Base-by-base conservation (phyloP, 1,140 invertebrate genomes). In the Neoseiulus cucumeris region DNA sequence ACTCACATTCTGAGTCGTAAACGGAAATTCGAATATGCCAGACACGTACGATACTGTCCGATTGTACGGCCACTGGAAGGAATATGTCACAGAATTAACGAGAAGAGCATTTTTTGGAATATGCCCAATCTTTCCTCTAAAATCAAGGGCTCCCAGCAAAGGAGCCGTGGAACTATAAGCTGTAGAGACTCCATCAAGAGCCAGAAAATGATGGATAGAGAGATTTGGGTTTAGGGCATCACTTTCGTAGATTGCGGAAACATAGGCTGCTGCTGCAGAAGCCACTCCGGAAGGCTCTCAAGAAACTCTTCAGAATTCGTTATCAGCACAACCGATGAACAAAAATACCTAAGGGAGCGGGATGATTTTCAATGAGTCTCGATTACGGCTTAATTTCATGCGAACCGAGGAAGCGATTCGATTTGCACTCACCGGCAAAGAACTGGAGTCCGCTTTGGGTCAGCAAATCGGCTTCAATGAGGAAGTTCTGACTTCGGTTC, bases 361-460 rank as follows among this genome's bases (percentile, higher is more conserved):
- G 33, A 39, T 6, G 33, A 6, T 39, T 39, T 39, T 9, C 4
- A 39, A 6, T 39, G 33, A 39, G 9, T 39, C 9, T 9, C 9
- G 33, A 39, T 39, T 9, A 39, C 9, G 33, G 4, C 33, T 39
- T 9, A 39, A 39, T 39, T 39, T 39, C 33, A 6, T 9, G 33
- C 33, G 33, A 39, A 9, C n/a, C n/a, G n/a, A n/a, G n/a, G n/a
- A n/a, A n/a, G 14, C 18, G 45, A 47, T 7, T 47, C 45, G 18
- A 7, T 47, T 47, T 4, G 14, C 14, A 47, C 18, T 47, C 45
- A 59, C 51, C 51, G 1, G 51, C 51, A 25, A 59, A 59, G 51
- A 59, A 59, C 33, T 59, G 51, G 14, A 59, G 51, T n/a, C 51
- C 51, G 51, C 51, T 59, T 20, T 59, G 51, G 22, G 51, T 59